Conservation (phyloP, 1,140 invertebrate species). For the Pogonomyrmex californicus region DNA sequence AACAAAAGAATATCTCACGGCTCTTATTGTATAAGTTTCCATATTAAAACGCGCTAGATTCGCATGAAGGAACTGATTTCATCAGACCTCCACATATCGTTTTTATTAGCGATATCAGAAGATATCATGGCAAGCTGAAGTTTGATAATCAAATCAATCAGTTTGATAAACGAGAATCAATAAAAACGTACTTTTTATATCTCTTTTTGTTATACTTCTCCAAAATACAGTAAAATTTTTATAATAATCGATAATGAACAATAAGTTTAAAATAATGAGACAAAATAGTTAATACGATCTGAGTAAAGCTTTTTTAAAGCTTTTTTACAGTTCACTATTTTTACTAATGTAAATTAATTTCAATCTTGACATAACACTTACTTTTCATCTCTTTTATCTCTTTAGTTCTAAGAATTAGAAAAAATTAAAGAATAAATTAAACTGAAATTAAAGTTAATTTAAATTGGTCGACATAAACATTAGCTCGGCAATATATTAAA, state of each 20-base stretch:
- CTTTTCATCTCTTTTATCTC: too few relatives aligned
- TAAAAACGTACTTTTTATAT: neutral
- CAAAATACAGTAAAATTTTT: conserved; percentile 7
- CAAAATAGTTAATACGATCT: neutral
- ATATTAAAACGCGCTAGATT: neutral
- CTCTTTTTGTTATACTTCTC: neutral
- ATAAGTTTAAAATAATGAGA: neutral
- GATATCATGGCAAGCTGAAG: conserved; percentile 15
- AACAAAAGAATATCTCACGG: neutral
- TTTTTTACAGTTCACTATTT: too few relatives aligned
- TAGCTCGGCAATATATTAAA: neutral
- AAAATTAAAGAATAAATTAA: too few relatives aligned
- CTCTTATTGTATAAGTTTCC: neutral
- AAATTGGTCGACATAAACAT: too few relatives aligned
- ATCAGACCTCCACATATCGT: neutral
- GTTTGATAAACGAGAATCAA: neutral
- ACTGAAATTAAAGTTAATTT: too few relatives aligned
- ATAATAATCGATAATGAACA: neutral
- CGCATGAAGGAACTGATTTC: neutral
- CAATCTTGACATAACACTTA: too few relatives aligned
- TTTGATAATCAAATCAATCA: conserved; percentile 8
- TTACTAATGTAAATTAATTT: too few relatives aligned
- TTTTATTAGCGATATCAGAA: conserved; percentile 13
- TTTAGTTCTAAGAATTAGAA: too few relatives aligned
- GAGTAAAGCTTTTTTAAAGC: neutral